Conservation (phyloP, 2,888 invertebrate genomes). For the Torymus texanus region DNA sequence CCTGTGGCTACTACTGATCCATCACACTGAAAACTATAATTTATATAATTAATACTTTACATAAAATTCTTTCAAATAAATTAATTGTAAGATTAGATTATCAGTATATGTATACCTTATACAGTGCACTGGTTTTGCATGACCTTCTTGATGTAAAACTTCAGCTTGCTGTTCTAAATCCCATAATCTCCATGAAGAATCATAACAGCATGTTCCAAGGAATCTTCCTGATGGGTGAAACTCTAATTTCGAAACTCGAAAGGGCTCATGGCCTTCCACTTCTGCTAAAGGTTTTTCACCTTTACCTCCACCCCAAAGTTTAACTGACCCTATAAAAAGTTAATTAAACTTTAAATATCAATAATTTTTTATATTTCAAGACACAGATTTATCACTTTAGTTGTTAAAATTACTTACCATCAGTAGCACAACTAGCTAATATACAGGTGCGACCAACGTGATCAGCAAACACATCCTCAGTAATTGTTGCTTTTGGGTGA, state of each 20-base stretch:
- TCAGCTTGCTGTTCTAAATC: conserved; percentile 94
- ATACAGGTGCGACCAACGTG: conserved; percentile 78
- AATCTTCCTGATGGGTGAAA: conserved; percentile 98
- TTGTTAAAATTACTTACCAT: conserved; percentile 80
- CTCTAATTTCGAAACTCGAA: conserved; percentile 91
- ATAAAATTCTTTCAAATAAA: conserved; percentile 4
- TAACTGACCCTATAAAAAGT: conserved; percentile 66
- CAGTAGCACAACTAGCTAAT: conserved; percentile 95
- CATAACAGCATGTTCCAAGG: conserved; percentile 95
- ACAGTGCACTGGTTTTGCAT: conserved; percentile 95
- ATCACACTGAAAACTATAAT: conserved; percentile 89
- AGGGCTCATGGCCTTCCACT: conserved; percentile 92
- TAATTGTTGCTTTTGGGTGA: conserved; percentile 88
- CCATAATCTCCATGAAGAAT: conserved; percentile 98
- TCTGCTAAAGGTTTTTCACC: conserved; percentile 94
- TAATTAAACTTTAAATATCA: conserved; percentile 39
- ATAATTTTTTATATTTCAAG: conserved; percentile 7
- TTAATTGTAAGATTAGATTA: not conserved
- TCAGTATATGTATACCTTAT: conserved; percentile 76
- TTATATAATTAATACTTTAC: conserved; percentile 22
- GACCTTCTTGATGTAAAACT: conserved; percentile 98
- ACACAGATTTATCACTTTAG: conserved; percentile 13
- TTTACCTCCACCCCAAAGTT: conserved; percentile 71
- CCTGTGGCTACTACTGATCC: conserved; percentile 95
- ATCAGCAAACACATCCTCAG: conserved; percentile 71